Evolutionary conservation across 2,888 invertebrate species (phyloP), one percentile per base, ranked within the genome.

Genomic region (Cybosia mesomella): DNA sequence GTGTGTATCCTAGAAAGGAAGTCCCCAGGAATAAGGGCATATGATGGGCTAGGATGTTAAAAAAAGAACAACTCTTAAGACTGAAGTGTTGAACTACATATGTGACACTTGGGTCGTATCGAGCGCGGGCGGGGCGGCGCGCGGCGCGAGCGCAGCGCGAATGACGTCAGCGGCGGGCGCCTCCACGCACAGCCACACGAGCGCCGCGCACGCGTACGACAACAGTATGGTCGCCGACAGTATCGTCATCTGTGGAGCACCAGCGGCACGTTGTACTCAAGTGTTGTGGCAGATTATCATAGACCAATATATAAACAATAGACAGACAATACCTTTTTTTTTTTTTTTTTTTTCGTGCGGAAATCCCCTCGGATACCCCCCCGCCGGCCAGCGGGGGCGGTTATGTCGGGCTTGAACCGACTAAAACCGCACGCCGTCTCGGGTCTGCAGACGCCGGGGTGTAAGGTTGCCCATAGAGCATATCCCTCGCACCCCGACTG

Each of bases 121-220:
- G 15, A 61, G n/a, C 28, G 0, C 28, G n/a, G 18, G 24, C 18
- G 49, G n/a, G 9, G 24, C 58, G 0, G 43, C 34, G 0, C n/a
- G 21, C 2, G 74, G 70, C 1, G 70, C 60, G 5, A 87, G 67
- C 2, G 74, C 36, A 0, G 81, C 82, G 1, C 85, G 83, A 4
- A 76, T 77, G 8, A 91, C 66, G 0, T 72, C 85, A 0, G 87
- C 83, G 0, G 81, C 58, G 0, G 93, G 93, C 2, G 89, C 85
- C 73, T 93, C 93, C 28, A 91, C 89, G 9, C 75, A 72, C 69
- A 93, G 67, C 87, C 88, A 92, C 55, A 91, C 73, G 0, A 69
- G 49, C 0, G 78, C 84, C 0, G 88, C 91, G 2, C 75, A 60
- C n/a, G 80, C 0, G 74, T 85, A 92, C 1, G 92, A 85, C 32